Base-by-base conservation (phyloP, 2,797 vertebrate species). In the Catostomus latipinnis region DNA sequence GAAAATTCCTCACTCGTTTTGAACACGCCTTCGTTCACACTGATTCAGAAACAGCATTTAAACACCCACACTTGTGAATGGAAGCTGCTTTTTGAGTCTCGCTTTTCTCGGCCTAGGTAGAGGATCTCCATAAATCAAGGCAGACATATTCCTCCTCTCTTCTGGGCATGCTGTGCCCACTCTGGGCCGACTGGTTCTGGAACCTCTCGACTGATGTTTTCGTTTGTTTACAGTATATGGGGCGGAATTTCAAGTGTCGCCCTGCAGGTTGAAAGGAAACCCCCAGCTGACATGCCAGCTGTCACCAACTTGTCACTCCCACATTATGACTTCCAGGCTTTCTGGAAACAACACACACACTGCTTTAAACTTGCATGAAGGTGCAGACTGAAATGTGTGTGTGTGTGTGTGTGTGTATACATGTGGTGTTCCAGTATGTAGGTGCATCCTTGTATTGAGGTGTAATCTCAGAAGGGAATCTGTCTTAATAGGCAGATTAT, bases 401-500 rank as follows among this genome's bases (percentile, higher is more conserved):
- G 49, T 75, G 71, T 53, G 50, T 74, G 74, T 62, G 8, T 61
- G n/a, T n/a, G n/a, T n/a, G n/a, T n/a, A 1, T 22, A 22, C 22
- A 22, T 22, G 22, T 22, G 22, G 22, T 22, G 58, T 72, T 34
- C 34, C 34, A 34, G 34, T 34, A 34, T 34, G 71, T 68, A 68
- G 60, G 57, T 73, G 74, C 45, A 72, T 76, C 73, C 76, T 89
- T 88, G 82, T 88, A 88, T 53, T 86, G 86, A 90, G 88, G 86
- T 85, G 88, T 78, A 86, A 91, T 83, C 85, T 69, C 74, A 72
- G 68, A 43, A 8, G 34, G 34, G 34, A 34, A 34, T 34, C 34
- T 34, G 34, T 22, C 83, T 91, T 87, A 90, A 90, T 90, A 81
- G 85, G 82, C 69, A 86, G 60, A 84, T 90, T 92, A 89, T 93